Base-by-base conservation (phyloP, 2,113 vertebrate genomes). In the Chlamydotis undulata region DNA sequence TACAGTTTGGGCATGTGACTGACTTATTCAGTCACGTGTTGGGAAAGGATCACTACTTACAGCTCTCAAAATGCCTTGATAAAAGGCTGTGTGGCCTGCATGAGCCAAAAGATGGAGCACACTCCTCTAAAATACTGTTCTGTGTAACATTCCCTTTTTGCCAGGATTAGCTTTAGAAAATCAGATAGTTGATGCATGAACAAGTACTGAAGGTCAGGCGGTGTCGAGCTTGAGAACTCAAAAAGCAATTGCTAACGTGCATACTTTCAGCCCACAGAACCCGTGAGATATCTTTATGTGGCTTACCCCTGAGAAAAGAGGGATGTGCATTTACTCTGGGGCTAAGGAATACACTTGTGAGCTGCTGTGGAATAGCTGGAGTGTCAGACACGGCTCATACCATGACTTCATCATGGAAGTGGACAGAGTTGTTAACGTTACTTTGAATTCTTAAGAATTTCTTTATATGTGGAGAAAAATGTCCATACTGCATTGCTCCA, bases 91-190 rank as follows among this genome's bases (percentile, higher is more conserved):
- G 87, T 93, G 96, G 95, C 95, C 89, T 93, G 69, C 74, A 9
- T 65, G 83, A 97, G 74, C 96, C 96, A 96, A 97, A 94, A 97
- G 96, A 96, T 97, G 96, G 96, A 97, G 96, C 96, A 96, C 95
- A 71, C 70, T 96, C 80, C 96, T 97, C 95, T 94, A 28, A 89
- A 96, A 96, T 97, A 43, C 89, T 50, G 65, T 83, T 91, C 55
- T 94, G 53, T 92, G 43, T 43, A 91, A 33, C 1, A 0, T 87
- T 94, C 29, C 57, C 74, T 79, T 59, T 82, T 73, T 1, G 16
- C 65, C 81, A 61, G 84, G 77, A 79, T 87, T 89, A 82, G 81
- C 93, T 91, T 39, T 43, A 95, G 89, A 78, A 91, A 95, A 94
- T 89, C 83, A 45, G 75, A 28, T 61, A 26, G 12, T 49, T 5